Percentiles rank a stretch among this genome's conserved stretches.
Conservation (phyloP, 2,888 invertebrate species). For the Cylloceria caligata region DNA sequence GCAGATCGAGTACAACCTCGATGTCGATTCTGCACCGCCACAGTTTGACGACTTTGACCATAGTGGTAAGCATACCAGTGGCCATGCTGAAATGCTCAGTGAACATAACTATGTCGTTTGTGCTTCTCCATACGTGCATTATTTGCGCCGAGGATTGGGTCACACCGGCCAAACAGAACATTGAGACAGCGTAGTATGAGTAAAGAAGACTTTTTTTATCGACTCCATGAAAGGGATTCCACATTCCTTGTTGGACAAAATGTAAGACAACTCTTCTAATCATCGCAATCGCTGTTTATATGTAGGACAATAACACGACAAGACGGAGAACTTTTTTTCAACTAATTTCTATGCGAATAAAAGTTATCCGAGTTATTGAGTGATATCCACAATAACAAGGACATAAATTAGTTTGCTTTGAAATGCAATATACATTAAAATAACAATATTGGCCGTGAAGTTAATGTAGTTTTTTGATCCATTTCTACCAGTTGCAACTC, state of each 20-base stretch:
- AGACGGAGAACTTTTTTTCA: too few species aligned
- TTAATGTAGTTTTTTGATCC: too few species aligned
- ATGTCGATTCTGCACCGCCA: slow-evolving; percentile 41
- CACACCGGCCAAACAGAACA: slow-evolving; percentile 60
- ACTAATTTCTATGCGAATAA: too few species aligned
- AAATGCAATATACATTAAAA: too few species aligned
- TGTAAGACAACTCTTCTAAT: slow-evolving; percentile 1
- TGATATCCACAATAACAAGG: too few species aligned
- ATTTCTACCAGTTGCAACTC: too few species aligned
- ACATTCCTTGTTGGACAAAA: slow-evolving; percentile 47
- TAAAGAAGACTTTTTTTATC: slow-evolving; percentile 31
- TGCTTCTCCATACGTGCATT: slow-evolving; percentile 53
- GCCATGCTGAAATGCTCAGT: slow-evolving; percentile 57
- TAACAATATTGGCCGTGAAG: too few species aligned
- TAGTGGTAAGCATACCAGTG: slow-evolving; percentile 55
- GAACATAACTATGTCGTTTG: slow-evolving; percentile 47
- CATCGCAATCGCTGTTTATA: too few species aligned
- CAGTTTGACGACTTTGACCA: slow-evolving; percentile 60
- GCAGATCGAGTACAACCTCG: slow-evolving; percentile 44
- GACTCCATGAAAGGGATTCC: slow-evolving; percentile 51
- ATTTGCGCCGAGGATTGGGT: slow-evolving; percentile 46
- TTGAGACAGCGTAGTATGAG: slow-evolving; percentile 44
- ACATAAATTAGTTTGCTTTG: too few species aligned
- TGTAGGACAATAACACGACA: too few species aligned
- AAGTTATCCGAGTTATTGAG: too few species aligned